A percentile compares a stretch with the other conserved stretches of the same genome.
These are phyloP conservation scores for Athalia rosae DNA, from an alignment of 2,888 invertebrate genomes.

Conservation along the genomic window DNA sequence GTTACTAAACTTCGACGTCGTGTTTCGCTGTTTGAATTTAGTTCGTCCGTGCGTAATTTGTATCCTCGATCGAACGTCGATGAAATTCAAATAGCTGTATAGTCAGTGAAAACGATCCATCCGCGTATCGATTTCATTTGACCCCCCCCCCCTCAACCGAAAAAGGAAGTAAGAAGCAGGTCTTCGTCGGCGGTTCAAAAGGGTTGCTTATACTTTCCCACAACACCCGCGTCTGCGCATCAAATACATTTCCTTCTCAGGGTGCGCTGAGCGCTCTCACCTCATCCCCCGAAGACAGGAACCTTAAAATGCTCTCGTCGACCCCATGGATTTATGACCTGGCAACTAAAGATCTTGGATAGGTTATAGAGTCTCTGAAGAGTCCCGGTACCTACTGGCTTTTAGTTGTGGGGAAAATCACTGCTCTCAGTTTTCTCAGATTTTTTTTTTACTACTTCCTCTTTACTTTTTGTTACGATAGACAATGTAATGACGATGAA, in stretches of 20 bases:
- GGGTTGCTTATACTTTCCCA: slow-evolving; percentile 51
- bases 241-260: slow-evolving; percentile 38
- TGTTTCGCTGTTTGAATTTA: slow-evolving; percentile 48
- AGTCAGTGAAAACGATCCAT: slow-evolving; percentile 47
- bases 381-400: neutral
- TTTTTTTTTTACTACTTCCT: neutral
- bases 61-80: slow-evolving; percentile 49
- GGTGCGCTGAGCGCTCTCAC: slow-evolving; percentile 1
- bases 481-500: neutral
- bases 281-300: slow-evolving; percentile 37
- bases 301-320: slow-evolving; percentile 43
- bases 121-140: slow-evolving; percentile 58
- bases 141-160: slow-evolving; percentile 56
- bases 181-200: slow-evolving; percentile 51
- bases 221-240: slow-evolving; percentile 37
- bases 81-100: slow-evolving; percentile 57
- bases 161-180: slow-evolving; percentile 46
- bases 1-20: slow-evolving; percentile 31
- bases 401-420: slow-evolving; percentile 24
- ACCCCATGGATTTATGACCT: slow-evolving; percentile 39
- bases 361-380: neutral
- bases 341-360: slow-evolving; percentile 8
- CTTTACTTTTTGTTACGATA: neutral
- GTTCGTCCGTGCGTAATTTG: slow-evolving; percentile 40
- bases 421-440: slow-evolving; percentile 5